phyloP scores from a whole-genome alignment of 2,888 invertebrate species.

The Drosophila aldrichi region DNA sequence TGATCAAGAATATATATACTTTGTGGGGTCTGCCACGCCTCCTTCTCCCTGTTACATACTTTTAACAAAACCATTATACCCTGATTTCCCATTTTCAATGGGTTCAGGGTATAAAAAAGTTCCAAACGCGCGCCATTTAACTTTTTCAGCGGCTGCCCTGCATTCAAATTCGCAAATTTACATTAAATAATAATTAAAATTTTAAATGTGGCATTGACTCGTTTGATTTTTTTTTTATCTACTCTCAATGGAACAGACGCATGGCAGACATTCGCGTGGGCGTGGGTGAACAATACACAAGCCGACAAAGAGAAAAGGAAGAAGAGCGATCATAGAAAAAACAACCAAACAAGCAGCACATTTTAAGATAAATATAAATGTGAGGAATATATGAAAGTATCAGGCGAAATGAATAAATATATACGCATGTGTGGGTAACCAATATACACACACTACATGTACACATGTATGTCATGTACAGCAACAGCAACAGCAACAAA shows the following conservation, averaged over 20 bases:
- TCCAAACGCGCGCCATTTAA: conserved; percentile 2
- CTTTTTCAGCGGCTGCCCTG: conserved; percentile 16
- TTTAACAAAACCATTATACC: no score
- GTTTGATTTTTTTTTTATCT: conserved; percentile 33
- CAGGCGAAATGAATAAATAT: conserved; percentile 44
- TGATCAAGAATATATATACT: no score
- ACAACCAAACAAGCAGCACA: conserved; percentile 69
- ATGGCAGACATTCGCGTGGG: conserved; percentile 68
- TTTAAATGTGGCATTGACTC: conserved; percentile 61
- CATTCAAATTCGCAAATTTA: conserved; percentile 52
- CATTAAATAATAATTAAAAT: conserved; percentile 37
- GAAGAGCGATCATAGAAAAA: conserved; percentile 42
- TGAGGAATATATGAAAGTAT: conserved; percentile 57
- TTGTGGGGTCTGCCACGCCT: no score
- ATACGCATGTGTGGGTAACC: conserved; percentile 11
- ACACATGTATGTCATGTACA: conserved; percentile 22
- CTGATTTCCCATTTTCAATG: no score
- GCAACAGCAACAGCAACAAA: conserved; percentile 56
- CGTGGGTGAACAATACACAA: conserved; percentile 46
- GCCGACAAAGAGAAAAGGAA: conserved; percentile 34
- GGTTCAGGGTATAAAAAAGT: no score
- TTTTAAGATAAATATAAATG: conserved; percentile 72
- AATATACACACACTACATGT: background rate
- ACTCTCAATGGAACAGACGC: conserved; percentile 55
- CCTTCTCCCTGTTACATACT: no score